Conservation (phyloP, 2,797 vertebrate genomes). For the Pelobates cultripes region DNA sequence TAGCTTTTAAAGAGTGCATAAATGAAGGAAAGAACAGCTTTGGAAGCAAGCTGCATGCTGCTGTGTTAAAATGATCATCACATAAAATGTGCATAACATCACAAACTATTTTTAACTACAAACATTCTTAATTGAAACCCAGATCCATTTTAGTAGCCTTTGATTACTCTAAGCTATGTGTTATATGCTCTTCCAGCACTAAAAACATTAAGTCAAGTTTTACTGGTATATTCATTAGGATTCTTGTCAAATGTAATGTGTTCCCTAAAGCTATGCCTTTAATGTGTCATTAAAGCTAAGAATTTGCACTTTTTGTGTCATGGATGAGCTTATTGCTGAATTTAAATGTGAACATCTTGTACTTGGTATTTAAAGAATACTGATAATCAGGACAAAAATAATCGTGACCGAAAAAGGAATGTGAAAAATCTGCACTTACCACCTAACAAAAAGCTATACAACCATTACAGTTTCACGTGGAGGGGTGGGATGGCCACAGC, state of each 20-base stretch:
- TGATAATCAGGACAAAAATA: too few relatives aligned
- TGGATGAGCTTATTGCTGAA: background rate
- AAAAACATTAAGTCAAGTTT: slow-evolving; percentile 21
- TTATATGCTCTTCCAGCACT: background rate
- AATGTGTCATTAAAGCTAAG: slow-evolving; percentile 13
- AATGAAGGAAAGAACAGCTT: slow-evolving; percentile 5
- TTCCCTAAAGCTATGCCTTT: slow-evolving; percentile 29
- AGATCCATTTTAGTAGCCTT: slow-evolving; percentile 7
- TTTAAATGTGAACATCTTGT: background rate
- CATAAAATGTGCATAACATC: background rate
- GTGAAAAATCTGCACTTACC: too few relatives aligned
- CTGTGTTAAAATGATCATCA: slow-evolving; percentile 11
- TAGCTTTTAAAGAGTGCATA: background rate
- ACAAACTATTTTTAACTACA: slow-evolving; percentile 18
- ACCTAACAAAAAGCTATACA: too few relatives aligned
- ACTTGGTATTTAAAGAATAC: too few relatives aligned
- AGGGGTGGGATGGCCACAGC: too few relatives aligned
- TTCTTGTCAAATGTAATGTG: slow-evolving; percentile 26
- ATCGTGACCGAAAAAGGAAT: too few relatives aligned
- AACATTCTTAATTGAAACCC: slow-evolving; percentile 13
- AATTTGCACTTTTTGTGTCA: background rate
- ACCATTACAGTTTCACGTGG: too few relatives aligned
- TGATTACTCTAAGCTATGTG: slow-evolving; percentile 14
- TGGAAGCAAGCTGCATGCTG: background rate
- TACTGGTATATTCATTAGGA: slow-evolving; percentile 31